These are phyloP conservation scores for Aplidium turbinatum DNA, from an alignment of 23 tunicate species.

Conservation along the genomic window DNA sequence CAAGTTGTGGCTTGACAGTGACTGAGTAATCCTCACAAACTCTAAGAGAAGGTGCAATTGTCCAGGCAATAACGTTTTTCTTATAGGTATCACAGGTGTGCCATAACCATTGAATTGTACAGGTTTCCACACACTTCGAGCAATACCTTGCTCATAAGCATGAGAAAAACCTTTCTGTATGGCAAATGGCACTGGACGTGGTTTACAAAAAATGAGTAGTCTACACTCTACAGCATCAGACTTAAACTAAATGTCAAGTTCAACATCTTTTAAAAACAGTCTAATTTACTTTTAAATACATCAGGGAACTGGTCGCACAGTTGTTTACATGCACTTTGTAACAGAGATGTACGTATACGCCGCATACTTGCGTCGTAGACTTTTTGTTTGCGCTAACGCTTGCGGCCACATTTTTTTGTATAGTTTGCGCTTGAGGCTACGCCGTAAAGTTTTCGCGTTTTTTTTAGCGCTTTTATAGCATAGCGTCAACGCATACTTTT, in stretches of 20 bases:
- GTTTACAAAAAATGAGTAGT: constrained; percentile 2
- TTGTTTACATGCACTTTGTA: constrained; percentile 8
- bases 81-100: constrained; percentile 23
- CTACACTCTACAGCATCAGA: not conserved
- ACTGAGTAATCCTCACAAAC: constrained; percentile 13
- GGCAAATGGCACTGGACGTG: constrained; percentile 20
- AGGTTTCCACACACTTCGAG: constrained; percentile 23
- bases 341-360: too few species aligned
- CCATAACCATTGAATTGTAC: constrained; percentile 30
- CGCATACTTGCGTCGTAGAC: too few species aligned
- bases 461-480: too few species aligned
- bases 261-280: constrained; percentile 14
- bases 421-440: too few species aligned
- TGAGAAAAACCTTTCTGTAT: constrained; percentile 11
- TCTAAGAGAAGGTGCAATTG: not conserved
- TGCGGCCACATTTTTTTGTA: too few species aligned
- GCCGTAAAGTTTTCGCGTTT: too few species aligned
- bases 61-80: constrained; percentile 3
- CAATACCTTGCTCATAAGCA: constrained; percentile 22
- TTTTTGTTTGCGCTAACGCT: too few species aligned
- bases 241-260: constrained; percentile 26
- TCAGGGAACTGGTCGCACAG: constrained; percentile 25
- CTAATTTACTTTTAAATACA: constrained; percentile 10
- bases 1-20: constrained; percentile 4
- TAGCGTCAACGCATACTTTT: too few species aligned